Conservation (phyloP, 2,888 invertebrate genomes). For the Orthonevra nobilis region DNA sequence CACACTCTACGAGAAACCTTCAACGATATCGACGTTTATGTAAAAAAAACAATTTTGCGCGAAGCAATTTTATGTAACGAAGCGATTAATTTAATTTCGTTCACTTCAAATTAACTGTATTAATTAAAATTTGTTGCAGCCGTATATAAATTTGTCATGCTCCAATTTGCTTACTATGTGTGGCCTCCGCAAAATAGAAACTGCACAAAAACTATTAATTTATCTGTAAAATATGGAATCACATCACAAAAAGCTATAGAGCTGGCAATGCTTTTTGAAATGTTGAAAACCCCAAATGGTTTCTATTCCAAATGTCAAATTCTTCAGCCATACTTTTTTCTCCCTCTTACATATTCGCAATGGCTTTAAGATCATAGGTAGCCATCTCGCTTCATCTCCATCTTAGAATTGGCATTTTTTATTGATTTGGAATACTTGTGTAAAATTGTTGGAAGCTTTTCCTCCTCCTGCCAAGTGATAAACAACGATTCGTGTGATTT, state of each 20-base stretch:
- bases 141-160: no score
- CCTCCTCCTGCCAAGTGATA: constrained; percentile 66
- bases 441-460: constrained; percentile 66
- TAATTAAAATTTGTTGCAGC: no score
- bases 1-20: no score
- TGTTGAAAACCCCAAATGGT: constrained; percentile 21
- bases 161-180: no score
- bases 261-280: constrained; percentile 29
- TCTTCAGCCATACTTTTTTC: not conserved
- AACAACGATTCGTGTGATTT: constrained; percentile 60
- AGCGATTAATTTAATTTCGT: no score
- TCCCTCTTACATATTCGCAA: not conserved
- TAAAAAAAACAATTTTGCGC: no score
- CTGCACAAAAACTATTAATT: constrained; percentile 1
- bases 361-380: not conserved
- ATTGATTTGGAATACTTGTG: constrained; percentile 67
- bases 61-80: no score
- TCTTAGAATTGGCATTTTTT: constrained; percentile 64
- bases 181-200: no score
- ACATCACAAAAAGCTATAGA: no score
- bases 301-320: constrained; percentile 41
- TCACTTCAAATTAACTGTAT: no score
- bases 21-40: no score
- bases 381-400: constrained; percentile 48
- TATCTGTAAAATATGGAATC: no score